Evolutionary conservation across 2,888 invertebrate genomes (phyloP).

Genomic region (Dasypolia templi): DNA sequence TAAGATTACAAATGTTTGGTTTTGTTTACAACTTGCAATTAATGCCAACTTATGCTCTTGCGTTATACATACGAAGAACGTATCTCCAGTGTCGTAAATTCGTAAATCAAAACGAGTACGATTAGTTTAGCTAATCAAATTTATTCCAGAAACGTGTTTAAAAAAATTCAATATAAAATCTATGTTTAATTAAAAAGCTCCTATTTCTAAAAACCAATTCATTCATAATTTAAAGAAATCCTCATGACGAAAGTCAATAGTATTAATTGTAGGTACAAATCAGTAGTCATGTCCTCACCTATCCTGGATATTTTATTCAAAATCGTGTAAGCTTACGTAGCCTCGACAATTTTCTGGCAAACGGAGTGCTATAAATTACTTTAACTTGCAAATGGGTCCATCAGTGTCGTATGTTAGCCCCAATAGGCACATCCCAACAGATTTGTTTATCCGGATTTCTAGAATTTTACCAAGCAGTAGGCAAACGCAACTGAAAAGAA

Average conservation of each 20-base stretch:
- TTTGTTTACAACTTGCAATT: background rate
- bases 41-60: background rate
- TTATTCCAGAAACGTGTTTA: too few species aligned
- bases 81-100: too few species aligned
- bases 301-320: background rate
- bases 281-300: background rate
- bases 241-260: background rate
- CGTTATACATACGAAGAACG: background rate
- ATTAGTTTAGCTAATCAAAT: too few species aligned
- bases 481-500: conserved; percentile 39
- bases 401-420: background rate
- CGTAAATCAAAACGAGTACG: too few species aligned
- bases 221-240: too few species aligned
- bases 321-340: background rate
- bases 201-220: background rate
- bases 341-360: conserved; percentile 6
- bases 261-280: background rate
- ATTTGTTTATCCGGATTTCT: conserved; percentile 6
- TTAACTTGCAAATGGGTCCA: conserved; percentile 10
- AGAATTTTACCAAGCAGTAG: conserved; percentile 21
- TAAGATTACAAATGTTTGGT: background rate
- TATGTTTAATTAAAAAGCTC: background rate
- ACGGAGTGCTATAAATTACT: background rate
- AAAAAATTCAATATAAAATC: too few species aligned
- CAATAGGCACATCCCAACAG: background rate